A percentile compares a stretch with the other conserved stretches of the same genome.
Evolutionary conservation across 2,113 vertebrate genomes (phyloP).

Genomic region (Dasyurus viverrinus): DNA sequence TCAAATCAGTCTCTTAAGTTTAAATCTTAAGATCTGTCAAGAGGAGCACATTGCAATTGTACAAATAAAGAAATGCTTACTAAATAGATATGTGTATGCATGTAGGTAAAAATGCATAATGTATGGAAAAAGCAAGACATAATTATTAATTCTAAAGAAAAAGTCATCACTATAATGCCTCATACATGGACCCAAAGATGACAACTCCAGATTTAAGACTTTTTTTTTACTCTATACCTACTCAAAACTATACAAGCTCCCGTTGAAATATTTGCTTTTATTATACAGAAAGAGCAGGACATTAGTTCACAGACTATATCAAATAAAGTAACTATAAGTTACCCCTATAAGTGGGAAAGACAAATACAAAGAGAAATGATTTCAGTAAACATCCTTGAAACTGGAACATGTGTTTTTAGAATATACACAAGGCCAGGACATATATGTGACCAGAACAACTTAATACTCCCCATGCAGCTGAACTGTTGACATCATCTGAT

Average conservation of each 20-base stretch:
- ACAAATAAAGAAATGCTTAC: not conserved
- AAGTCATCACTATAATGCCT: not conserved
- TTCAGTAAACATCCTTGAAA: not conserved
- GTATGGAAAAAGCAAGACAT: not conserved
- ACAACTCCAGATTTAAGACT: not conserved
- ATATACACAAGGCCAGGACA: not conserved
- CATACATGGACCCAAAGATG: not conserved
- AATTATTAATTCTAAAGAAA: not conserved
- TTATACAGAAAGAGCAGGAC: not conserved
- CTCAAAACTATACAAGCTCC: not conserved
- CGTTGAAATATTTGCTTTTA: not conserved
- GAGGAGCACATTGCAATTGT: not conserved
- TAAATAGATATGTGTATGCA: not conserved
- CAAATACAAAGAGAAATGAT: not conserved
- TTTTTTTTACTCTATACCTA: not conserved
- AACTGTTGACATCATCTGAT: not conserved
- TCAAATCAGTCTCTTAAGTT: not conserved
- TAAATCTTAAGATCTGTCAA: constrained; percentile 23
- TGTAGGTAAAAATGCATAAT: constrained; percentile 22
- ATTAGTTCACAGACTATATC: not conserved
- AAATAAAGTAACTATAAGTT: not conserved
- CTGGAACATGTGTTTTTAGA: not conserved
- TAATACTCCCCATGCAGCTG: not conserved
- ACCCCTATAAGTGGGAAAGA: not conserved
- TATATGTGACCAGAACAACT: not conserved